Evolutionary conservation across 2,797 vertebrate genomes (phyloP).

Genomic region (Aselliscus stoliczkanus): DNA sequence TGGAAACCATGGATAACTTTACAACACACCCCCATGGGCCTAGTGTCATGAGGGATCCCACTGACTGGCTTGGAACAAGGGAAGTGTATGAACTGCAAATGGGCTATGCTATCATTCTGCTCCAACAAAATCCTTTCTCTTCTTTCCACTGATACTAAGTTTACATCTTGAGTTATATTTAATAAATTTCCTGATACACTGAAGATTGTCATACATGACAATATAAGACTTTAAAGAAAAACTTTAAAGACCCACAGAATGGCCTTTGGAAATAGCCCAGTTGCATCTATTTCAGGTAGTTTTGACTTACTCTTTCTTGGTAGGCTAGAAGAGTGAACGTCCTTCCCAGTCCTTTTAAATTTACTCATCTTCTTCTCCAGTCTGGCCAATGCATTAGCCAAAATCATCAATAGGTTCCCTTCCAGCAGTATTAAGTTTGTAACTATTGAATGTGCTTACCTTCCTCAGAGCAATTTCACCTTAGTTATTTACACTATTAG

Average conservation of each 20-base stretch:
- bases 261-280: background rate
- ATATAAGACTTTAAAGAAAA: background rate
- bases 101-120: background rate
- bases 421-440: background rate
- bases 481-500: too few relatives aligned
- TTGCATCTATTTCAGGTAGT: background rate
- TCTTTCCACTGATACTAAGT: background rate
- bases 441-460: background rate
- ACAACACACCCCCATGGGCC: too few relatives aligned
- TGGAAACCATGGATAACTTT: background rate
- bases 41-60: background rate
- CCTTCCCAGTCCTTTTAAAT: background rate
- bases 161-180: background rate
- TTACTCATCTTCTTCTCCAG: background rate
- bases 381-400: background rate
- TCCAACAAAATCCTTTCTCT: background rate
- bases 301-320: background rate
- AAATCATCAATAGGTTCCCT: background rate
- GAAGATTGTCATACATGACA: background rate
- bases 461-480: background rate
- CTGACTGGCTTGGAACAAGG: background rate
- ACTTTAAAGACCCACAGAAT: background rate
- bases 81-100: background rate
- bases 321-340: background rate
- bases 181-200: background rate